These are phyloP conservation scores for Delia radicum DNA, from an alignment of 1,140 invertebrate genomes.

Conservation along the genomic window DNA sequence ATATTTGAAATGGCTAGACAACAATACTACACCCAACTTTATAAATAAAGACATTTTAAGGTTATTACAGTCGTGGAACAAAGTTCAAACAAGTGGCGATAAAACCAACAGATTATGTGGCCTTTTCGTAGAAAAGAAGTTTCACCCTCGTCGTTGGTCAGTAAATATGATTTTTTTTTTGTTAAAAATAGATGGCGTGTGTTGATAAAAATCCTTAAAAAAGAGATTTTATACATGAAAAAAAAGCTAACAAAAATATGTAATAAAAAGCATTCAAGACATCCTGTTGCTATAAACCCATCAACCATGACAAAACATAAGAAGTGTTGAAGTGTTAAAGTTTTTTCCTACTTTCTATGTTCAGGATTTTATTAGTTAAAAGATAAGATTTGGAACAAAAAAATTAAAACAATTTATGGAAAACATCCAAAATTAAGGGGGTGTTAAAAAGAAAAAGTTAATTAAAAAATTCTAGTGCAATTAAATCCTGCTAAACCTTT, in stretches of 20 bases:
- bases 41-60: constrained; percentile 47
- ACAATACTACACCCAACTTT: background rate
- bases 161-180: background rate
- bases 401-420: constrained; percentile 6
- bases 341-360: background rate
- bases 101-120: constrained; percentile 51
- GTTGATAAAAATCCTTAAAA: constrained; percentile 26
- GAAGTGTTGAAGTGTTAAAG: constrained; percentile 25
- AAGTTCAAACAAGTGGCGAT: constrained; percentile 41
- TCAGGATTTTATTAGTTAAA: constrained; percentile 20
- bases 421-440: constrained; percentile 1
- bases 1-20: background rate
- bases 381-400: constrained; percentile 21
- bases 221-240: background rate
- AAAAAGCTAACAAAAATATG: background rate
- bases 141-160: background rate
- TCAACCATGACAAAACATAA: constrained; percentile 8
- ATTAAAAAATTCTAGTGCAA: constrained; percentile 8
- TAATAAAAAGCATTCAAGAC: constrained; percentile 25
- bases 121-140: background rate
- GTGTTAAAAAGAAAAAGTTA: constrained; percentile 16
- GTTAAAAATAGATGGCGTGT: constrained; percentile 26
- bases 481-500: too few species aligned
- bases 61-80: constrained; percentile 19
- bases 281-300: constrained; percentile 29